Base-by-base conservation (phyloP, 2,797 vertebrate genomes). In the Sus cebifrons region DNA sequence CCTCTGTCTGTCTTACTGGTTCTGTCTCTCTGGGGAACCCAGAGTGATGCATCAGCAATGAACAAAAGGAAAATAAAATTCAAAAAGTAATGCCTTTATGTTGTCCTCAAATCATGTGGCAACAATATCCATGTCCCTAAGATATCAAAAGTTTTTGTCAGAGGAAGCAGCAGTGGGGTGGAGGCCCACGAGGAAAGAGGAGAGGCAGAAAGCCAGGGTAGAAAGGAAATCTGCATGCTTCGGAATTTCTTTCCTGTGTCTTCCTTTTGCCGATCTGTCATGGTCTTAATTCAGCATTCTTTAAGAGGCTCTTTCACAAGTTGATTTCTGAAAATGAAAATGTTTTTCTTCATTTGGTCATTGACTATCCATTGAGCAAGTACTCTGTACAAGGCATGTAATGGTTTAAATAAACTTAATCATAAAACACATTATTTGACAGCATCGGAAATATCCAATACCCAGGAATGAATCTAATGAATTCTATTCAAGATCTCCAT, bases 221-320 rank as follows among this genome's bases (percentile, higher is more conserved):
- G 62, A 36, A 23, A 49, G 15, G 58, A 44, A 58, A 87, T 10
- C 64, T 58, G 32, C 1, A 49, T 9, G 56, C 16, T n/a, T 29
- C 20, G 70, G 7, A 68, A 79, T 67, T 40, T 91, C 58, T 67
- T 54, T 29, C 15, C 64, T 40, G 10, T 88, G 29, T 49, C 29
- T 94, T 78, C 65, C 52, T 68, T 83, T 74, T 93, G 75, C 29
- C 83, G 29, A 62, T 79, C 44, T 62, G 49, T 87, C 40, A 44
- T 74, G 14, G 65, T 86, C 40, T 87, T 93, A 86, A 52, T 36
- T 73, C 54, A 83, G 44, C 3, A 74, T 74, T 44, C 54, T 85
- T 88, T 74, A 70, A 18, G 11, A 95, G 32, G 11, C n/a, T 62
- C 14, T 36, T 93, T 91, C 15, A 64, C 54, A 86, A n/a, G 44